Evolutionary conservation across 2,888 invertebrate genomes (phyloP).

Genomic region (Fabriciana adippe): DNA sequence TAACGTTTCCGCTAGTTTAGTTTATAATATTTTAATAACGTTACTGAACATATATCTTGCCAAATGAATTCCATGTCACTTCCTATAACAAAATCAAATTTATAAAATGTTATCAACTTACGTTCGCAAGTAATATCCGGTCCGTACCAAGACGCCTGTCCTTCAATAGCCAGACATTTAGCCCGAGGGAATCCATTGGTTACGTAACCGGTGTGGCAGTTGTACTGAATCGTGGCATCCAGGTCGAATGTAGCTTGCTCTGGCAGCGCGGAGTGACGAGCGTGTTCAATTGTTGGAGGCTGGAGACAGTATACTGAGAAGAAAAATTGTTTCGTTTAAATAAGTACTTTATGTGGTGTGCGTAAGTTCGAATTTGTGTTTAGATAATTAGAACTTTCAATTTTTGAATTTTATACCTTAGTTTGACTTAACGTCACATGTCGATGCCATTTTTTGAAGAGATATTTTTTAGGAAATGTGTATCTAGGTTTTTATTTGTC

Average conservation of each 20-base stretch:
- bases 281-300: slow-evolving; percentile 92
- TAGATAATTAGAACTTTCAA: no score
- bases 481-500: no score
- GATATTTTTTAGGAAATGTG: no score
- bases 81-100: not conserved
- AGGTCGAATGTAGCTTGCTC: slow-evolving; percentile 95
- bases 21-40: no score
- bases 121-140: slow-evolving; percentile 98
- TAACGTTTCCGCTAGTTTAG: no score
- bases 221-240: slow-evolving; percentile 95
- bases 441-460: no score
- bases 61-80: not conserved
- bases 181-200: slow-evolving; percentile 95
- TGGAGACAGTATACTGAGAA: slow-evolving; percentile 90
- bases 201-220: slow-evolving; percentile 96
- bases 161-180: slow-evolving; percentile 95
- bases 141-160: slow-evolving; percentile 97
- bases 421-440: no score
- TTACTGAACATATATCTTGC: no score
- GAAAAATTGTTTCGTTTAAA: not conserved
- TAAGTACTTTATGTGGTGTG: no score
- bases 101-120: slow-evolving; percentile 68
- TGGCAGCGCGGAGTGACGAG: slow-evolving; percentile 92
- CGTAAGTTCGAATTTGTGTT: no score
- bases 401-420: no score